Conservation (phyloP, 2,888 invertebrate species). For the Hydrotaea cyrtoneurina region DNA sequence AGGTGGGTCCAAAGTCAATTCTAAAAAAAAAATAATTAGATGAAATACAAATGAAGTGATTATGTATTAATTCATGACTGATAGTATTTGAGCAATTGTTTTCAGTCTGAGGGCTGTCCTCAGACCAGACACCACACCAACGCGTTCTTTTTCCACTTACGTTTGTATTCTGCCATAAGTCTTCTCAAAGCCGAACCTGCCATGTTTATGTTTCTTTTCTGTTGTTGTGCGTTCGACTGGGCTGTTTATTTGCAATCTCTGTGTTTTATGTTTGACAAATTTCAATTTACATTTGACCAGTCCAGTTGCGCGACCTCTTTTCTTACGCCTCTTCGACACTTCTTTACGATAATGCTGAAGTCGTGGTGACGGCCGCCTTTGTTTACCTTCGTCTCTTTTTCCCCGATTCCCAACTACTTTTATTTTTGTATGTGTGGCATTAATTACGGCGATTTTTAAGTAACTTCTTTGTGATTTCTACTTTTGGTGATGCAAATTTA, state of each 20-base stretch:
- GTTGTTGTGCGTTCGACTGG: too few species aligned
- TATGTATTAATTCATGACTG: not conserved
- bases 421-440: not conserved
- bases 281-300: constrained; percentile 10
- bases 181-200: constrained; percentile 92
- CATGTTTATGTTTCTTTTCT: constrained; percentile 81
- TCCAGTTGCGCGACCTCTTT: too few species aligned
- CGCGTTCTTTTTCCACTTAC: constrained; percentile 80
- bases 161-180: constrained; percentile 94
- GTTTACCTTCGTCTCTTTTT: constrained; percentile 15
- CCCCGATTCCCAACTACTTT: not conserved
- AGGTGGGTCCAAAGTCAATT: constrained; percentile 96
- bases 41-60: not conserved
- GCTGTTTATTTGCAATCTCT: constrained; percentile 14
- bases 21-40: constrained; percentile 77
- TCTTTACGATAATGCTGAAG: not conserved
- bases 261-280: not conserved
- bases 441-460: not conserved
- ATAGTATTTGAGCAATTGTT: too few species aligned
- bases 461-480: too few species aligned
- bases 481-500: not conserved
- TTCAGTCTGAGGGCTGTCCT: too few species aligned
- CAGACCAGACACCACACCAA: too few species aligned
- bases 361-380: not conserved
- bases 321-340: too few species aligned